These are phyloP conservation scores for Gymnoscopelus microlampas DNA, from an alignment of 2,797 vertebrate species.

Conservation along the genomic window DNA sequence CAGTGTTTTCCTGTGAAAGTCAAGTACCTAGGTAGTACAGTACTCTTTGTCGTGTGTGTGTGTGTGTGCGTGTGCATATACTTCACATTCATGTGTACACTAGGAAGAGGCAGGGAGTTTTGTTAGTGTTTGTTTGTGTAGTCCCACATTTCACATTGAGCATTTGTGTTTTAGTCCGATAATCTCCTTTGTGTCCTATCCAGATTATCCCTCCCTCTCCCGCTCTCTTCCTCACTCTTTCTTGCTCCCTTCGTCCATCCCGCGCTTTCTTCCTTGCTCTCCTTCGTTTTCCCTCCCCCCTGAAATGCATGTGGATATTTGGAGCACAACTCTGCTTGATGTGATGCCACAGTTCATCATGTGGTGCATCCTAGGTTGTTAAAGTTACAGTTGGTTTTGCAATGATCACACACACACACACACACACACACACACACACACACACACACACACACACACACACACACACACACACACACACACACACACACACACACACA, in stretches of 20 bases:
- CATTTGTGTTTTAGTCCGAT: too few relatives aligned
- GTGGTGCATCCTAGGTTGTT: slow-evolving; percentile 41
- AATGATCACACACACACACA: slow-evolving; percentile 19
- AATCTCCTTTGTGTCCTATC: slow-evolving; percentile 11
- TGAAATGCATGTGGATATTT: too few relatives aligned
- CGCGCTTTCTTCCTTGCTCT: too few relatives aligned
- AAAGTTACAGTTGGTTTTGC: slow-evolving; percentile 42
- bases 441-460: slow-evolving; percentile 8
- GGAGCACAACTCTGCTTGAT: too few relatives aligned
- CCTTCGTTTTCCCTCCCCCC: neutral
- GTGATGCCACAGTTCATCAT: slow-evolving; percentile 17
- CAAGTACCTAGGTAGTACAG: neutral
- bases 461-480: slow-evolving; percentile 31
- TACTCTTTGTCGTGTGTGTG: too few relatives aligned
- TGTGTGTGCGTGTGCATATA: too few relatives aligned
- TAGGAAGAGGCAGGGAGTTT: too few relatives aligned
- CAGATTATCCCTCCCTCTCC: slow-evolving; percentile 9
- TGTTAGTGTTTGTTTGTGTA: too few relatives aligned
- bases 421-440: slow-evolving; percentile 24
- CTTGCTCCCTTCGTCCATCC: too few relatives aligned
- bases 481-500: slow-evolving; percentile 24
- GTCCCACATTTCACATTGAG: too few relatives aligned
- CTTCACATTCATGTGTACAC: too few relatives aligned
- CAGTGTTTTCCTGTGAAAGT: slow-evolving; percentile 39
- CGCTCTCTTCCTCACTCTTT: slow-evolving; percentile 33